These are phyloP conservation scores for Hippopotamus amphibius DNA, from an alignment of 2,113 vertebrate genomes.

Conservation along the genomic window DNA sequence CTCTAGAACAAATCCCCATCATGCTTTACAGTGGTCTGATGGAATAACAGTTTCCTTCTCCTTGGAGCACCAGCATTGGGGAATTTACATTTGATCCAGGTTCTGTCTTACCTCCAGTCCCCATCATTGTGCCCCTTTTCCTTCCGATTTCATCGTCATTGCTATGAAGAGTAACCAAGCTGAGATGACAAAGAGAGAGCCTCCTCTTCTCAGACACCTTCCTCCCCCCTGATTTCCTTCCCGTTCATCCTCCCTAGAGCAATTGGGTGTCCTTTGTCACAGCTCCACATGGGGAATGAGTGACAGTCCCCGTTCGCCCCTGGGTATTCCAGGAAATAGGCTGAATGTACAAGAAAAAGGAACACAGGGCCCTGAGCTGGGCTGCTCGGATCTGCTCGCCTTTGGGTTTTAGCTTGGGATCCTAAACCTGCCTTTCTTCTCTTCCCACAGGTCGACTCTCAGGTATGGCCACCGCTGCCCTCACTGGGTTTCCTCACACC, in stretches of 20 bases:
- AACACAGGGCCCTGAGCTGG: background rate
- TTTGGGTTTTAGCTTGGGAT: background rate
- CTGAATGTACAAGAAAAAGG: background rate
- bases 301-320: background rate
- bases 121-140: background rate
- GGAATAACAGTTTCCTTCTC: background rate
- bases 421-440: constrained; percentile 27
- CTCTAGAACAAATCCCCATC: background rate
- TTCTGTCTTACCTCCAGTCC: background rate
- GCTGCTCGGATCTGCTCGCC: background rate
- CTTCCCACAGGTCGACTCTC: constrained; percentile 38
- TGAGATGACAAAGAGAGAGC: background rate
- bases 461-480: background rate
- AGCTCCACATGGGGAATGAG: background rate
- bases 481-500: background rate
- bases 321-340: background rate
- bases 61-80: background rate
- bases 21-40: background rate
- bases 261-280: background rate
- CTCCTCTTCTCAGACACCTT: background rate
- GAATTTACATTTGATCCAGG: background rate
- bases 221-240: background rate
- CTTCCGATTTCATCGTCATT: background rate
- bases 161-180: background rate
- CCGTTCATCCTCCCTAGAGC: background rate